A percentile compares a stretch with the other conserved stretches of the same genome.
phyloP scores from a whole-genome alignment of 1,140 invertebrate species.

The Vollenhovia emeryi region DNA sequence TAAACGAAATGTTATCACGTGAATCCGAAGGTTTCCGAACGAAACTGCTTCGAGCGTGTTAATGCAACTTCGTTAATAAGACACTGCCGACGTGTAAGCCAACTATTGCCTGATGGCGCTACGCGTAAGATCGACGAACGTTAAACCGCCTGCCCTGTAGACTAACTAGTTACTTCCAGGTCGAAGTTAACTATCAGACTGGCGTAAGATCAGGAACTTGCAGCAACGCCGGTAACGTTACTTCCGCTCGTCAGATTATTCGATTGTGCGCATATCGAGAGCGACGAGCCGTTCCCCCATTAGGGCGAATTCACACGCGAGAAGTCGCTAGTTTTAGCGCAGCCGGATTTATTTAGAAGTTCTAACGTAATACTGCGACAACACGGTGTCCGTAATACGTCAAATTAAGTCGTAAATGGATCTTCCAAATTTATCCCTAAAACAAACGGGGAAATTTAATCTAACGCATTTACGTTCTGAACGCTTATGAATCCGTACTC shows the following conservation, averaged over 20 bases:
- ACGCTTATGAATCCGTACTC: conserved; percentile 35
- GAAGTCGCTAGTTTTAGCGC: conserved; percentile 13
- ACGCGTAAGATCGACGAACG: conserved; percentile 51
- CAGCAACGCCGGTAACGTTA: conserved; percentile 26
- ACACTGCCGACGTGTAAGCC: conserved; percentile 25
- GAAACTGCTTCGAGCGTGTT: not conserved
- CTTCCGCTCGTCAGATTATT: conserved; percentile 58
- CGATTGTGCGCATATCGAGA: conserved; percentile 54
- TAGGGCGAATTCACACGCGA: conserved; percentile 43
- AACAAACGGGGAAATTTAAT: conserved; percentile 50
- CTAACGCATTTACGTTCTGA: conserved; percentile 27
- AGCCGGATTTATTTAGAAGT: conserved; percentile 27
- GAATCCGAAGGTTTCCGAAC: not conserved
- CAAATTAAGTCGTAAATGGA: conserved; percentile 50
- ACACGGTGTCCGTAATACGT: conserved; percentile 40
- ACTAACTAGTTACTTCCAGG: conserved; percentile 60
- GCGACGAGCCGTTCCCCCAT: conserved; percentile 47
- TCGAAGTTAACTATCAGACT: conserved; percentile 54
- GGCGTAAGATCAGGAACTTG: conserved; percentile 53
- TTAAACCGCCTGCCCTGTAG: conserved; percentile 28
- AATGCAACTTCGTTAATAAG: conserved; percentile 38
- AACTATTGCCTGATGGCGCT: conserved; percentile 38
- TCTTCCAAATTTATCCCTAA: conserved; percentile 19
- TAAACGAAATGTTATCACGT: not conserved
- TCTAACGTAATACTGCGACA: conserved; percentile 14